Evolutionary conservation across 2,888 invertebrate species (phyloP).

Genomic region (Cacoxenus indagator): DNA sequence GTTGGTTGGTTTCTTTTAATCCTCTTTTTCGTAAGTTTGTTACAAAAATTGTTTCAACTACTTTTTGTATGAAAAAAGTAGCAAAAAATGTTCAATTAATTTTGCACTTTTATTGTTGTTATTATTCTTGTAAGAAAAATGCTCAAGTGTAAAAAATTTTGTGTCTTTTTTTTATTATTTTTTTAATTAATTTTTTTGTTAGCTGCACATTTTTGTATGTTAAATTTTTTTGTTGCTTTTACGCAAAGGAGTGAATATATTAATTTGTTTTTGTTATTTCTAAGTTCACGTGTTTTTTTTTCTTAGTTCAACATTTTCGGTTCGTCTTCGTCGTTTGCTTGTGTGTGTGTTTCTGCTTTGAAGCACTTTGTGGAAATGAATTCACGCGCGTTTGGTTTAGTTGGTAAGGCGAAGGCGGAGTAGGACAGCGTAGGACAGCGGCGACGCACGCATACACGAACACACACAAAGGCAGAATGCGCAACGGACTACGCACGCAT

Average conservation of each 20-base stretch:
- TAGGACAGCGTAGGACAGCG: neutral
- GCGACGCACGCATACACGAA: neutral
- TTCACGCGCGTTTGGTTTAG: too few species aligned
- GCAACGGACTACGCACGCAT: neutral
- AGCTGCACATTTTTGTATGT: conserved; percentile 15
- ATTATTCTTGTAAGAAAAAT: neutral
- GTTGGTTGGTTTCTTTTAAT: conserved; percentile 33
- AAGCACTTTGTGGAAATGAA: neutral
- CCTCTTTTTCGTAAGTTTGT: conserved; percentile 20
- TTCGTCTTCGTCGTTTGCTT: neutral
- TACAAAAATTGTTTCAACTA: conserved; percentile 26
- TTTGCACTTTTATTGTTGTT: conserved; percentile 5
- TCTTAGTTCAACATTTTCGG: neutral
- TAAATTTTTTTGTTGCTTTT: conserved; percentile 31
- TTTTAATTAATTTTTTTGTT: conserved; percentile 39
- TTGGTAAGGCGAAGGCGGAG: neutral
- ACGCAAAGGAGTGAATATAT: neutral
- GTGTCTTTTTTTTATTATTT: conserved; percentile 22
- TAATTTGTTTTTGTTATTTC: conserved; percentile 42
- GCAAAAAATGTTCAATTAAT: conserved; percentile 42
- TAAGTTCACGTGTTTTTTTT: conserved; percentile 30
- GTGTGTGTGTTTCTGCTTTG: conserved; percentile 3
- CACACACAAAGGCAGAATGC: neutral
- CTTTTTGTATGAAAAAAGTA: conserved; percentile 25
- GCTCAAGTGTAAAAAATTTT: neutral